Evolutionary conservation across 2,888 invertebrate genomes (phyloP), one percentile per base, ranked within the genome.

Genomic region (Athripsodes cinereus): DNA sequence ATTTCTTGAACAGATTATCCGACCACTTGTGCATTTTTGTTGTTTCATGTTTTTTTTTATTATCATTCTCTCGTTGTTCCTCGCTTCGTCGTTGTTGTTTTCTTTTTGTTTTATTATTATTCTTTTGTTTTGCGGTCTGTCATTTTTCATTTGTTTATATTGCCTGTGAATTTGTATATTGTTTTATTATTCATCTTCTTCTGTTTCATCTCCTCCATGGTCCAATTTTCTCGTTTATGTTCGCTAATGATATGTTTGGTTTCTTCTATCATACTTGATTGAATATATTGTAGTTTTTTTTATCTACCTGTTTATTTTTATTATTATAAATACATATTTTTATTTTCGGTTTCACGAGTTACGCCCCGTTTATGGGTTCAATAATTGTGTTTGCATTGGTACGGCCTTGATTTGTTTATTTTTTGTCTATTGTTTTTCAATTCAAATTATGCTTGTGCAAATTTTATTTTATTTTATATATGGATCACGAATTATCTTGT

Each of bases 71-170:
- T 40, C n/a, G n/a, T n/a, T 40, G 40, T 40, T 40, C 16, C 13
- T 26, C 3, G 26, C 10, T 13, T 40, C 13, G 40, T 40, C 13
- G 40, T 40, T 40, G 8, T 40, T 40, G 40, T 40, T 40, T 16
- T 40, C 13, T 40, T 16, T 40, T 16, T 16, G 40, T 26, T 40
- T 16, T 40, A 3, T 16, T 13, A 40, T 40, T 40, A 13, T 13
- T 40, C 40, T 40, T 40, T 40, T 40, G 40, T 40, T 40, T 40
- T 40, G 40, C 40, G 40, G 40, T 13, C 40, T 40, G 40, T 40
- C 40, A 40, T 40, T 40, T 40, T 40, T 40, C 40, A 40, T 40
- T 40, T 40, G 40, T 40, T 40, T 40, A 40, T 40, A 16, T 40
- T 40, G 16, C 40, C 40, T 40, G 40, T 16, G 13, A 40, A 40